A percentile compares a stretch with the other conserved stretches of the same genome.
Conservation (phyloP, 2,113 vertebrate genomes). For the Hippocampus barbouri region DNA sequence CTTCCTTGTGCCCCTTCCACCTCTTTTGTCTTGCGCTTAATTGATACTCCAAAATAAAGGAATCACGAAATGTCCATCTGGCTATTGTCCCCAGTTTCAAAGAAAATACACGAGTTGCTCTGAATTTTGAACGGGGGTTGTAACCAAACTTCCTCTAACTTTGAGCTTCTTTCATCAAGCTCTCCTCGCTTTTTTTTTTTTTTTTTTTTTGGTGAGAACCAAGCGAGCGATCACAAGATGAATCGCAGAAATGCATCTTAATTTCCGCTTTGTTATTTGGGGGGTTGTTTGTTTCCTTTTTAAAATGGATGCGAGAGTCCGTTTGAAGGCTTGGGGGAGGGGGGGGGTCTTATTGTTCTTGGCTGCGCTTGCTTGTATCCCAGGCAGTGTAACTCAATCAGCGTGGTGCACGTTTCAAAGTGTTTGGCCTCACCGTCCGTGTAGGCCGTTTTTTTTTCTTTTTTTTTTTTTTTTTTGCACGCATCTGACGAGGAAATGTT, state of each 20-base stretch:
- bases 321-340: constrained; percentile 47
- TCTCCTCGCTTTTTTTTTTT: constrained; percentile 22
- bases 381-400: constrained; percentile 59
- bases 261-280: not conserved
- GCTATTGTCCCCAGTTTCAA: constrained; percentile 54
- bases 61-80: constrained; percentile 62
- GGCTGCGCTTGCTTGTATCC: constrained; percentile 41
- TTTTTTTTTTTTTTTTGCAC: constrained; percentile 36
- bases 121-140: constrained; percentile 26
- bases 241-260: constrained; percentile 15
- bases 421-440: constrained; percentile 37
- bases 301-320: constrained; percentile 41
- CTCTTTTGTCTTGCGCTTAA: constrained; percentile 27
- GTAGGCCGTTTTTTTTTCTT: constrained; percentile 8
- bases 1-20: not conserved
- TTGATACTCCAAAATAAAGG: constrained; percentile 36
- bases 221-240: constrained; percentile 36
- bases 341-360: constrained; percentile 59
- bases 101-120: constrained; percentile 40
- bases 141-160: constrained; percentile 28
- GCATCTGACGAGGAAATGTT: constrained; percentile 73
- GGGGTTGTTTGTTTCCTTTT: no score
- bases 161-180: constrained; percentile 31
- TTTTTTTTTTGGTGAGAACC: constrained; percentile 24
- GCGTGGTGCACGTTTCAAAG: constrained; percentile 63